Base-by-base conservation (phyloP, 2,797 vertebrate species). In the Microctenopoma stevenorrisi region DNA sequence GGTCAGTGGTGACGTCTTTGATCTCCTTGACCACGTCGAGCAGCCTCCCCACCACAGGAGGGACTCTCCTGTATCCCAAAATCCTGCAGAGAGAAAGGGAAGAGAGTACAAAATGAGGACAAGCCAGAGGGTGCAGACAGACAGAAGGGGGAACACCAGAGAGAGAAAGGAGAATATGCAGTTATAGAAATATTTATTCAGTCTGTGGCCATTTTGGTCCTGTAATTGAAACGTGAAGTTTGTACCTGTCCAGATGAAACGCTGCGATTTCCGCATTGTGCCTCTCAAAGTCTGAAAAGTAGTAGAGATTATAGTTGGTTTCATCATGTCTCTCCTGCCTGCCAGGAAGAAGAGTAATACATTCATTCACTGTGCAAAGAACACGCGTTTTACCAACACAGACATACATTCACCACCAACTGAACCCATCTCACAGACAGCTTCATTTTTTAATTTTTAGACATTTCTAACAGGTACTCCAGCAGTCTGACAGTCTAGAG, bases 261-360 rank as follows among this genome's bases (percentile, higher is more conserved):
- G 95, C 95, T 64, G 92, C 88, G 0, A 96, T 95, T 86, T 97
- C 96, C 1, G 95, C 94, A 16, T 95, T 96, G 85, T 96, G 96
- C 53, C 95, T 89, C 83, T 96, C 95, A 64, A 96, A 96, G 87
- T 96, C 94, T 0, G 95, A 97, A 91, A 97, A 96, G 84, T 96
- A 97, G 86, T 95, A 96, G 30, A 96, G 94, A 82, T 97, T 94
- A 5, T 78, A 72, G 28, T 95, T 92, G 3, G 95, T 95, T 85
- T 97, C 95, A 42, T 95, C 94, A 26, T 95, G 77, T 64, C 95
- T 88, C 28, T 93, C 92, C 81, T 96, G 95, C 74, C 95, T 96
- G 88, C 7, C 18, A 28, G 25, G 4, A 14, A 59, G 59, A 6
- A 63, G 3, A 3, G 37, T 15, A 10, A 57, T 3, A 2, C 16